phyloP scores from a whole-genome alignment of 2,797 vertebrate genomes.

The Naso thynnoides region DNA sequence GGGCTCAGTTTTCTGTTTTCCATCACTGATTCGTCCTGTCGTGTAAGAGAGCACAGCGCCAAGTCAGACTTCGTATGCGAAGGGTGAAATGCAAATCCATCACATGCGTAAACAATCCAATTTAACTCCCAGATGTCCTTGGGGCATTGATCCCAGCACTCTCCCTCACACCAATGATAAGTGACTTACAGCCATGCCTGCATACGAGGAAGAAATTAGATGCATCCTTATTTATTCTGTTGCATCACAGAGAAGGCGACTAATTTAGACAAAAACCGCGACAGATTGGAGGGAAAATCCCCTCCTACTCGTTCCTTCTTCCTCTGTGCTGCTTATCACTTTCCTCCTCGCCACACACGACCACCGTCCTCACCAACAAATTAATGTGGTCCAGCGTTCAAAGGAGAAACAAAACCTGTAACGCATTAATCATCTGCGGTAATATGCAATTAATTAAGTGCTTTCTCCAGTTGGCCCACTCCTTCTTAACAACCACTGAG shows the following conservation, averaged over 20 bases:
- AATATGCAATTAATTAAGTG: constrained; percentile 49
- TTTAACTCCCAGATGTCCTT: constrained; percentile 59
- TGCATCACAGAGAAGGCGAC: constrained; percentile 57
- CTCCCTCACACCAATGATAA: constrained; percentile 59
- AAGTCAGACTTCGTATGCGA: constrained; percentile 7
- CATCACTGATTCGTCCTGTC: neutral
- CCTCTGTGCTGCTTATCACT: constrained; percentile 28
- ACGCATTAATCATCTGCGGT: neutral
- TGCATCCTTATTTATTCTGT: constrained; percentile 37
- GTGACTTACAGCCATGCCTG: constrained; percentile 54
- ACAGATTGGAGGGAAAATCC: constrained; percentile 45
- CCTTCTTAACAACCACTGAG: neutral
- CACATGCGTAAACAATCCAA: constrained; percentile 65
- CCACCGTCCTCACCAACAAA: constrained; percentile 45
- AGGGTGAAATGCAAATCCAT: constrained; percentile 35
- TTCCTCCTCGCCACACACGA: constrained; percentile 15
- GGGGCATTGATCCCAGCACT: constrained; percentile 48
- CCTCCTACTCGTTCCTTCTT: constrained; percentile 40
- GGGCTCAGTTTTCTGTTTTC: neutral
- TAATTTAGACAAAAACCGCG: constrained; percentile 32
- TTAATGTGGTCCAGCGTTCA: constrained; percentile 25
- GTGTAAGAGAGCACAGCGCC: too few species aligned
- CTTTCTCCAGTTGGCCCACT: neutral
- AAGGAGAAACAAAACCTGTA: constrained; percentile 5
- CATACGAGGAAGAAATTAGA: constrained; percentile 56